Conservation (phyloP, 2,797 vertebrate species). For the Lophura swinhoii region DNA sequence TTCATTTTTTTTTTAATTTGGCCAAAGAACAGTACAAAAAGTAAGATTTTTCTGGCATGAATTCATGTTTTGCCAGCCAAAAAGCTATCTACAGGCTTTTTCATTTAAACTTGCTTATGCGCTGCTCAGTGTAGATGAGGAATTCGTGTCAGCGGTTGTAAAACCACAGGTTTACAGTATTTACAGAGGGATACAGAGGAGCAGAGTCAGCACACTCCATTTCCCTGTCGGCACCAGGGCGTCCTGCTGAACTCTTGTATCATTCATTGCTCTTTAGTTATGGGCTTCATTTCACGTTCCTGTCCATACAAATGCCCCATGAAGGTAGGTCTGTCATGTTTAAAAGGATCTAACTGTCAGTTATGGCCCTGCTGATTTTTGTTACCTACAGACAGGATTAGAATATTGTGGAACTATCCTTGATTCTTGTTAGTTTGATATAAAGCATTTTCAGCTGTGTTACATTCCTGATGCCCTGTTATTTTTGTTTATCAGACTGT, state of each 20-base stretch:
- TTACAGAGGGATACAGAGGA: not conserved
- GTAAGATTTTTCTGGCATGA: not conserved
- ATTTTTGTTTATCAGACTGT: not conserved
- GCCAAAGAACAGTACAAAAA: not conserved
- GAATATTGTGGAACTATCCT: not conserved
- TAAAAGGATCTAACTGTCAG: not conserved
- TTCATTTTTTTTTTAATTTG: not conserved
- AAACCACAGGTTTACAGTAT: not conserved
- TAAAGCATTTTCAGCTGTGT: not conserved
- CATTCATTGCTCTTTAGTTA: not conserved
- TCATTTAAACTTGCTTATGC: not conserved
- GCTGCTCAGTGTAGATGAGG: not conserved
- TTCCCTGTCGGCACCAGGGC: not conserved
- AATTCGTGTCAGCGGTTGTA: not conserved
- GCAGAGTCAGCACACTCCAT: not conserved
- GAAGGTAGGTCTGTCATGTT: not conserved
- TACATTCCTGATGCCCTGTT: not conserved
- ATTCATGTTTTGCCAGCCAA: not conserved
- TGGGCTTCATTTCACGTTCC: not conserved
- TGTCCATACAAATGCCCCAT: not conserved
- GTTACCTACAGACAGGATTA: not conserved
- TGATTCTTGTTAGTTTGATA: not conserved
- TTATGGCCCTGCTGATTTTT: not conserved
- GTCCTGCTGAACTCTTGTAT: rapidly evolving
- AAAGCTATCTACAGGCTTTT: not conserved